These are phyloP conservation scores for Drosophila mettleri DNA, from an alignment of 2,888 invertebrate species.

Conservation along the genomic window DNA sequence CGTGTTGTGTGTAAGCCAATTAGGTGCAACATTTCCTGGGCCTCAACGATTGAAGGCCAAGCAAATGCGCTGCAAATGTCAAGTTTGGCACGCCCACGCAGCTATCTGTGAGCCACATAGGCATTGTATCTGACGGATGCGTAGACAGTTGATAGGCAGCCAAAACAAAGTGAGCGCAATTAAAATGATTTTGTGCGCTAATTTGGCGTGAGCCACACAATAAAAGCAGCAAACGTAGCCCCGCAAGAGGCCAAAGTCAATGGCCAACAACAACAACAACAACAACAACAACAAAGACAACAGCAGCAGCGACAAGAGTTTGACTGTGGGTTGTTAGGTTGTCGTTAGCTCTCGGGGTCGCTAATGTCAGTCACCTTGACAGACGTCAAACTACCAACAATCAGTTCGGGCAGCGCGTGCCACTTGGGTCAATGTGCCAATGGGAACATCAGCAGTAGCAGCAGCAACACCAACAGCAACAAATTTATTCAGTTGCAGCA, in stretches of 20 bases:
- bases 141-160: constrained; percentile 13
- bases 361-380: constrained; percentile 73
- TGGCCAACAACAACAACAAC: constrained; percentile 35
- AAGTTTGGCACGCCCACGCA: constrained; percentile 43
- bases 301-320: constrained; percentile 8
- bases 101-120: neutral
- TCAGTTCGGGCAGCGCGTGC: constrained; percentile 41
- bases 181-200: constrained; percentile 74
- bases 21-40: constrained; percentile 47
- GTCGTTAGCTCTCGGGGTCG: constrained; percentile 17
- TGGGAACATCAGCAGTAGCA: constrained; percentile 4
- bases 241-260: constrained; percentile 53
- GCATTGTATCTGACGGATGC: constrained; percentile 24
- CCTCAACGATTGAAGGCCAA: constrained; percentile 40
- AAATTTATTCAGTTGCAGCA: constrained; percentile 5
- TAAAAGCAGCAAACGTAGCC: neutral
- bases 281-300: constrained; percentile 10
- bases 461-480: constrained; percentile 8
- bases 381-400: constrained; percentile 43
- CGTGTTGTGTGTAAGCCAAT: constrained; percentile 32
- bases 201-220: constrained; percentile 54
- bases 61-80: constrained; percentile 36
- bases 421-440: constrained; percentile 48
- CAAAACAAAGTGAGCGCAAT: constrained; percentile 51
- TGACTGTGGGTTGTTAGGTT: constrained; percentile 24